These are phyloP conservation scores for Xenopus petersii DNA, from an alignment of 2,797 vertebrate genomes.

Conservation along the genomic window DNA sequence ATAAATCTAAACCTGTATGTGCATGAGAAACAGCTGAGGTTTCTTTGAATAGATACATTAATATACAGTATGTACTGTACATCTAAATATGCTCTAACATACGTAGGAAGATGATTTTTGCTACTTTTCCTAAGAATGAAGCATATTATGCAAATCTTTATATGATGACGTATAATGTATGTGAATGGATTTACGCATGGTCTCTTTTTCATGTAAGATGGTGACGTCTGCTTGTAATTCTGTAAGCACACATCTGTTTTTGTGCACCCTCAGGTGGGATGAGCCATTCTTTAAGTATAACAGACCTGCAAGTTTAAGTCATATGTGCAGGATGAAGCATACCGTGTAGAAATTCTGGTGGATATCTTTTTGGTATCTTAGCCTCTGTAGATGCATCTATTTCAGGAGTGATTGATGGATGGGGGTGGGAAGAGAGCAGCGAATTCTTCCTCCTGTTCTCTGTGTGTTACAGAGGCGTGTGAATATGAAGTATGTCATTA, in stretches of 20 bases:
- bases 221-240: background rate
- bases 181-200: background rate
- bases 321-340: slow-evolving; percentile 13
- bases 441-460: slow-evolving; percentile 38
- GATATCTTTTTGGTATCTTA: slow-evolving; percentile 20
- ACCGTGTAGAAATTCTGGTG: slow-evolving; percentile 10
- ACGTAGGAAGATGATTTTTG: background rate
- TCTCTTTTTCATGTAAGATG: background rate
- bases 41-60: background rate
- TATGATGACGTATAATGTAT: background rate
- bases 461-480: slow-evolving; percentile 36
- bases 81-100: background rate
- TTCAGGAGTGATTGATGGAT: slow-evolving; percentile 42
- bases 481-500: slow-evolving; percentile 45
- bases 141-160: background rate
- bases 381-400: slow-evolving; percentile 30
- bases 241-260: background rate
- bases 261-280: background rate
- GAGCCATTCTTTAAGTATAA: background rate
- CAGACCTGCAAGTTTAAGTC: background rate
- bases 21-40: background rate
- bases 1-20: no score
- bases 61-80: background rate
- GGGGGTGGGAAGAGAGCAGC: slow-evolving; percentile 21
- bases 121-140: background rate